Evolutionary conservation across 2,888 invertebrate genomes (phyloP).

Genomic region (Nineta flava): DNA sequence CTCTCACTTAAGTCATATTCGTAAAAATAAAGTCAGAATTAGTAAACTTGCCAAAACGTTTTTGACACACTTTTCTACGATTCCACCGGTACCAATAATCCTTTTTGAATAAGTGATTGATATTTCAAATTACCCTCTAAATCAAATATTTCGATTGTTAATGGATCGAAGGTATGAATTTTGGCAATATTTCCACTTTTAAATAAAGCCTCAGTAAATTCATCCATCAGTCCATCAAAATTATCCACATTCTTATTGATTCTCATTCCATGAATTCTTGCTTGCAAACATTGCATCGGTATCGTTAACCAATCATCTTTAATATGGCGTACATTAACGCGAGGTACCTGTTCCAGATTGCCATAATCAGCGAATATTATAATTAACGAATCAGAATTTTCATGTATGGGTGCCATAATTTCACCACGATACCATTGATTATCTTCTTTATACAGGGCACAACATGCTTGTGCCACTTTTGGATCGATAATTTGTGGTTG

Average conservation of each 20-base stretch:
- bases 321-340: conserved; percentile 32
- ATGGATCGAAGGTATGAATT: neutral
- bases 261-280: neutral
- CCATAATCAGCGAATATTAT: conserved; percentile 65
- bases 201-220: neutral
- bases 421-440: conserved; percentile 55
- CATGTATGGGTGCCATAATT: conserved; percentile 34
- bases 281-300: conserved; percentile 26
- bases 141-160: conserved; percentile 1
- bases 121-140: neutral
- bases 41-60: too few relatives aligned
- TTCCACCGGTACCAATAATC: conserved; percentile 14
- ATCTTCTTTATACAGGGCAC: conserved; percentile 43
- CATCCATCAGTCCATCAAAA: neutral
- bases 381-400: conserved; percentile 28
- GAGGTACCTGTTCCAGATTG: conserved; percentile 37
- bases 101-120: conserved; percentile 1
- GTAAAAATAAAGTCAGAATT: too few relatives aligned
- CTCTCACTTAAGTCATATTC: too few relatives aligned
- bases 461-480: conserved; percentile 39
- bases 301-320: conserved; percentile 31
- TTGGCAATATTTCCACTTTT: neutral
- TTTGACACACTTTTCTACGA: conserved; percentile 5
- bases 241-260: neutral
- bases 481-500: conserved; percentile 31